Evolutionary conservation across 2,113 vertebrate species (phyloP).

Genomic region (Otis tarda): DNA sequence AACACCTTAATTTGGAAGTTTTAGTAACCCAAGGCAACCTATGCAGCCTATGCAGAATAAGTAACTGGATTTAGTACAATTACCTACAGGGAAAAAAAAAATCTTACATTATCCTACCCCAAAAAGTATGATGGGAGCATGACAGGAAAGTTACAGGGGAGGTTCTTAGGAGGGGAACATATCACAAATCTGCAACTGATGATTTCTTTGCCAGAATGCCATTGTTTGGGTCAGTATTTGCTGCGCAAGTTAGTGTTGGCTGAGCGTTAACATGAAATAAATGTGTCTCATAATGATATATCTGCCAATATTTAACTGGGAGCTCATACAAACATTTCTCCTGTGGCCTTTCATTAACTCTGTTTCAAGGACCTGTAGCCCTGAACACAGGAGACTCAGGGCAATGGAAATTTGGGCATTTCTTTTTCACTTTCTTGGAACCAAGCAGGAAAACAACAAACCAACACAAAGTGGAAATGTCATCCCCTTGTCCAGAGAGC

Average conservation of each 20-base stretch:
- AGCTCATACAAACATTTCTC: background rate
- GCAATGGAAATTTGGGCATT: background rate
- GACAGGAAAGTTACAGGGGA: background rate
- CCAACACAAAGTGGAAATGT: background rate
- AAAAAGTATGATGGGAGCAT: background rate
- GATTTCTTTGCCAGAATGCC: background rate
- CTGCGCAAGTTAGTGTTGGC: background rate
- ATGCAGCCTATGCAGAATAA: background rate
- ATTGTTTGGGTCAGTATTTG: constrained; percentile 36
- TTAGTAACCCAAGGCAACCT: background rate
- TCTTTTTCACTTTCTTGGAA: background rate
- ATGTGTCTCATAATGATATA: background rate
- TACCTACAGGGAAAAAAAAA: background rate
- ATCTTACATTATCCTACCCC: background rate
- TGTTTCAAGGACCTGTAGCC: background rate
- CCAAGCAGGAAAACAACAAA: background rate
- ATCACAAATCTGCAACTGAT: background rate
- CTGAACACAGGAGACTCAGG: background rate
- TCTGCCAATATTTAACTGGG: constrained; percentile 35
- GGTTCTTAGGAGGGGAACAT: background rate
- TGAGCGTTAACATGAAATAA: constrained; percentile 31
- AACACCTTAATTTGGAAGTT: background rate
- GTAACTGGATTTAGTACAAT: background rate
- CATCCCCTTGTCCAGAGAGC: background rate
- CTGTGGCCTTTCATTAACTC: background rate